Evolutionary conservation across 2,113 vertebrate genomes (phyloP), one percentile per base, ranked within the genome.

Genomic region (Hiodon alosoides): DNA sequence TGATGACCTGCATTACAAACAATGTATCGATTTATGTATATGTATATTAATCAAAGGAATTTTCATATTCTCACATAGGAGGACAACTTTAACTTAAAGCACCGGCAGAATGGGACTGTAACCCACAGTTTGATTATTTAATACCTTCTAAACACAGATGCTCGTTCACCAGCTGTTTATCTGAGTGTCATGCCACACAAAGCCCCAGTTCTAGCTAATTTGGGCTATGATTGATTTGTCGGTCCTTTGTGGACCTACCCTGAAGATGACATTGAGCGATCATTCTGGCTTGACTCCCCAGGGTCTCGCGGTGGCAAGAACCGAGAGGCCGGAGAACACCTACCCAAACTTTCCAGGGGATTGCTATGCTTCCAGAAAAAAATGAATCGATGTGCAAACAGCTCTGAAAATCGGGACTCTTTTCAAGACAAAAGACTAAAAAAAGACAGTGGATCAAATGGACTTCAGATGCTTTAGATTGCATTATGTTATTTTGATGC

Each of bases 231-330:
- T 62, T 54, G 60, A 73, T 65, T 54, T 48, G 47, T 47, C 16
- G 53, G n/a, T 11, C 14, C 16, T 65, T 54, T 8, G 16, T 58
- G 10, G 9, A 65, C 50, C 17, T 62, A 54, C 13, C 7, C 13
- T 6, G 51, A 51, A 69, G 57, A 62, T 57, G 13, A 5, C 11
- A 53, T 16, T 53, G 17, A 61, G 60, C 0, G 52, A 14, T 54
- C 61, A n/a, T 16, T 71, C 69, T 65, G 51, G 17, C 60, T 50
- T 5, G 16, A n/a, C 11, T 9, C 5, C 68, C 10, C 31, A 14
- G 47, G 14, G 46, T 46, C 60, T 50, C 17, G 71, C 11, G 75
- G 62, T 64, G 69, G 48, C 69, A 52, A 13, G 31, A 57, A 71
- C 13, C 4, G 59, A 71, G 14, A 57, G 3, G 10, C 75, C 46